Evolutionary conservation across 2,113 vertebrate species (phyloP).

Genomic region (Mastomys natalensis): DNA sequence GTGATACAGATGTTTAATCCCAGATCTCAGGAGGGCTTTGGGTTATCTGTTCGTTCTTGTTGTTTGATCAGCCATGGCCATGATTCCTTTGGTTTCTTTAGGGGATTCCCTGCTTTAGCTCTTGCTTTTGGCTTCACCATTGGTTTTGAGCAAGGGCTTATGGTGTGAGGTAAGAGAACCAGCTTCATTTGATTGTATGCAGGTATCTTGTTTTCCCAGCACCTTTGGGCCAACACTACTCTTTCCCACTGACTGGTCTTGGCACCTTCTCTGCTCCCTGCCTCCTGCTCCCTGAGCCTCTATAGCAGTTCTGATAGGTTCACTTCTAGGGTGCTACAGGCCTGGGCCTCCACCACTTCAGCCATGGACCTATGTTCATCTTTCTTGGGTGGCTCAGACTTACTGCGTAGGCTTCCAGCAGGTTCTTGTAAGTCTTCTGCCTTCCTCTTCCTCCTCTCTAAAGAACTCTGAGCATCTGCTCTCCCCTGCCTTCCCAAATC

Average conservation of each 20-base stretch:
- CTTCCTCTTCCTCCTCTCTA: neutral
- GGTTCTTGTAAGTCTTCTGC: neutral
- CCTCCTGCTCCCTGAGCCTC: neutral
- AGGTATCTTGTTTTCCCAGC: fast-evolving
- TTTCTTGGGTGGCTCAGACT: neutral
- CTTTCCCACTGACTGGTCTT: neutral
- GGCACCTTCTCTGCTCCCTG: neutral
- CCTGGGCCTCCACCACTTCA: neutral
- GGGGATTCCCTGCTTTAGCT: too few relatives aligned
- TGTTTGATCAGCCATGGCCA: too few relatives aligned
- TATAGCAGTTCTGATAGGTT: too few relatives aligned
- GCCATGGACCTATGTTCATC: neutral
- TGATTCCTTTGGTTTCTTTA: neutral
- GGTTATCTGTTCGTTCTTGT: neutral
- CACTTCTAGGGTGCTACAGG: neutral
- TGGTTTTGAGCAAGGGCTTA: neutral
- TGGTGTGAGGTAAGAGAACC: neutral
- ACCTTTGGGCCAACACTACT: neutral
- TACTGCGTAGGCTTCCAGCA: neutral
- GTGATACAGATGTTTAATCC: neutral
- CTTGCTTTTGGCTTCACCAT: fast-evolving
- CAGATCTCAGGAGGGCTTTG: neutral
- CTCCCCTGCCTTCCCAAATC: neutral
- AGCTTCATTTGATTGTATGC: fast-evolving
- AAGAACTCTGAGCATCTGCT: neutral